Base-by-base conservation (phyloP, 2,888 invertebrate genomes). In the Cyrtodaria siliqua region DNA sequence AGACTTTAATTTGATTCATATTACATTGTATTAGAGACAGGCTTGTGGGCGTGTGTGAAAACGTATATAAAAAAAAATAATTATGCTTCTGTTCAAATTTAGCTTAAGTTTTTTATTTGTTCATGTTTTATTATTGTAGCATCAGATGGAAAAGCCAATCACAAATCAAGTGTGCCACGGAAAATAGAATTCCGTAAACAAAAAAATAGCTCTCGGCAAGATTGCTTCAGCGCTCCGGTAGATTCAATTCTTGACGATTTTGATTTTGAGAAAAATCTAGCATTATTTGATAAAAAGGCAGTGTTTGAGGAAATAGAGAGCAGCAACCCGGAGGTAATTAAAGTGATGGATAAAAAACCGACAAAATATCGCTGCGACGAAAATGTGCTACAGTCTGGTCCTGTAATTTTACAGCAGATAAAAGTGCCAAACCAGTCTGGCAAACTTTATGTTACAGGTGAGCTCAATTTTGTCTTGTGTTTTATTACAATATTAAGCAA, bases 251-350 rank as follows among this genome's bases (percentile, higher is more conserved):
- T 95, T 61, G 94, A 94, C 91, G 98, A 98, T 88, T 98, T 98
- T 94, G 98, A 98, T 94, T 98, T 98, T 94, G 98, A 98, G 92
- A 97, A 97, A 82, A 98, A 98, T 94, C 94, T 98, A 66, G 97
- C 97, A 24, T 94, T 98, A 56, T 98, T 98, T 93, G 96, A 98
- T 93, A 98, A 98, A 93, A 93, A 94, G 91, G 96, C 96, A 26
- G 94, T 96, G 57, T 96, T 96, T 95, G 95, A 96, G 88, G 95
- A 96, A 92, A 95, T 96, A 56, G 95, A 96, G 90, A 89, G 82
- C 74, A 82, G 74, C n/a, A 79, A 85, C 18, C 86, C 87, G 2
- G 87, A 85, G 24, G 66, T 84, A 2, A 61, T 83, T 18, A 81
- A 82, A 40, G 72, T 74, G 3, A 44, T 50, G 40, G 88, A 90